These are phyloP conservation scores for Coptodon bakossiorum DNA, from an alignment of 2,113 vertebrate genomes.

Conservation along the genomic window DNA sequence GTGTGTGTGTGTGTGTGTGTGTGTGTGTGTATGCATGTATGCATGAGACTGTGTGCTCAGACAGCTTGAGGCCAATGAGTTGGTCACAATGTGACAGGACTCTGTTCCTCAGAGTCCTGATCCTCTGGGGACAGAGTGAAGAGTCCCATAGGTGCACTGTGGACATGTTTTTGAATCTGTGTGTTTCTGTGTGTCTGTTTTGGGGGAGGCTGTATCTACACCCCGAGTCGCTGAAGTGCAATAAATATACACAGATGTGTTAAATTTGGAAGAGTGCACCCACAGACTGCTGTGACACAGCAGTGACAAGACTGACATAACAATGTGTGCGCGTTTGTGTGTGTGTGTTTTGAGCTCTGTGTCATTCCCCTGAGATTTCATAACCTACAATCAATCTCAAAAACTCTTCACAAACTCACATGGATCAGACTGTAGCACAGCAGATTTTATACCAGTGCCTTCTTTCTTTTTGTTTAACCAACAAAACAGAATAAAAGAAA, in stretches of 20 bases:
- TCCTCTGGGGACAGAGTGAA: conserved; percentile 18
- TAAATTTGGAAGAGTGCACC: conserved; percentile 10
- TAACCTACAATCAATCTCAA: conserved; percentile 20
- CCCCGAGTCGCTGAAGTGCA: neutral
- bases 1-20: neutral
- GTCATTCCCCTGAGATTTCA: neutral
- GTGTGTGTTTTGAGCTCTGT: neutral
- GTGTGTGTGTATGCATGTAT: conserved; percentile 9
- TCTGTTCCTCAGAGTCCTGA: conserved; percentile 26
- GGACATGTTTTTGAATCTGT: neutral
- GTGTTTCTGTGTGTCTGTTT: neutral
- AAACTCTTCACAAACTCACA: neutral
- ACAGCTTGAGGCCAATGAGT: conserved; percentile 48
- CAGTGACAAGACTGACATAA: neutral
- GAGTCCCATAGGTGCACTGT: neutral
- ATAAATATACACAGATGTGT: conserved; percentile 43
- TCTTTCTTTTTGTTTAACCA: neutral
- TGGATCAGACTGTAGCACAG: neutral
- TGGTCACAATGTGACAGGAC: conserved; percentile 43
- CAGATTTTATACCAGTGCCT: neutral
- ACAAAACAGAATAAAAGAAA: neutral
- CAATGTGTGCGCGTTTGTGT: neutral
- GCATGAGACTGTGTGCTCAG: conserved; percentile 25
- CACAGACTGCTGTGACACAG: conserved; percentile 1
- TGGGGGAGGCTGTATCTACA: neutral